A percentile compares a stretch with the other conserved stretches of the same genome.
Evolutionary conservation across 2,797 vertebrate species (phyloP).

Genomic region (Thripadectes ignobilis): DNA sequence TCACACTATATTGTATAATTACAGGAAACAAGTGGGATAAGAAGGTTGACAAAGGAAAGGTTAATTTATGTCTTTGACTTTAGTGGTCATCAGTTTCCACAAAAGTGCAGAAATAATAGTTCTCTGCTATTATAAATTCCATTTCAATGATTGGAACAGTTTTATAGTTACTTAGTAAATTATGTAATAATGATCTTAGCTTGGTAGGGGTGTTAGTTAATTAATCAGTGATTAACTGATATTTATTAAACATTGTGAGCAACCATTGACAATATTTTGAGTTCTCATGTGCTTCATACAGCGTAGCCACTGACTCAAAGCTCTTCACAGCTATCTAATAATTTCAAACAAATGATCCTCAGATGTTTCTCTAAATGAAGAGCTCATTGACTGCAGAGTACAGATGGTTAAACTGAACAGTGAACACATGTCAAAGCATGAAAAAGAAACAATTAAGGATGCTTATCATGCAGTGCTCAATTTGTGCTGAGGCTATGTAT

Average conservation of each 20-base stretch:
- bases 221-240: neutral
- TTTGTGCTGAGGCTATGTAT: neutral
- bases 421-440: neutral
- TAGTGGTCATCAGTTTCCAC: neutral
- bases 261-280: neutral
- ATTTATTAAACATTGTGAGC: neutral
- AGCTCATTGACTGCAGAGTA: neutral
- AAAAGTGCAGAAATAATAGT: neutral
- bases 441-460: neutral
- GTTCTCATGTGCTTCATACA: neutral
- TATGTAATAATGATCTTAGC: neutral
- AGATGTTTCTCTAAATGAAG: neutral
- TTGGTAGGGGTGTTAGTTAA: neutral
- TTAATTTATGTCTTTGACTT: neutral
- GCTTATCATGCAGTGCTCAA: fast-evolving
- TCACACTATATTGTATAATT: fast-evolving
- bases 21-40: neutral
- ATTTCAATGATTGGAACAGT: neutral
- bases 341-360: neutral
- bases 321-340: neutral
- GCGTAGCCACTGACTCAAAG: neutral
- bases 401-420: neutral
- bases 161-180: neutral
- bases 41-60: neutral
- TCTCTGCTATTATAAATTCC: neutral